phyloP scores from a whole-genome alignment of 1,140 invertebrate species.

The Theocolax elegans region DNA sequence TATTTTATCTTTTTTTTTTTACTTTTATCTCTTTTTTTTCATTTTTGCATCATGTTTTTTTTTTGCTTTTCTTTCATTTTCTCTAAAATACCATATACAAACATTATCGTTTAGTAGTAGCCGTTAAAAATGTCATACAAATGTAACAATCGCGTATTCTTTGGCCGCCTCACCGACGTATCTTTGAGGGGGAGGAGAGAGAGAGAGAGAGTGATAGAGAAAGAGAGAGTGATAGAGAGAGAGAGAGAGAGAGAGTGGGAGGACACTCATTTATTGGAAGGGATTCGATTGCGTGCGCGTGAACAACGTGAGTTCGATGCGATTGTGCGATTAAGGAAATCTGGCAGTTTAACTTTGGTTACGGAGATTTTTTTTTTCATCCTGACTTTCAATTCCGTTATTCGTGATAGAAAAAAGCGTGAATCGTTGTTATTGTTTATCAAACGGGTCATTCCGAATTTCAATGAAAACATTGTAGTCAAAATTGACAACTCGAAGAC shows the following conservation, averaged over 20 bases:
- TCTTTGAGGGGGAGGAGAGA: no score
- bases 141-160: conserved; percentile 41
- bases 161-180: conserved; percentile 28
- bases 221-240: no score
- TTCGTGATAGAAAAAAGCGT: no score
- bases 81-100: conserved; percentile 44
- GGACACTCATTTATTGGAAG: neutral
- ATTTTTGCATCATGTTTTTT: conserved; percentile 11
- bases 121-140: conserved; percentile 42
- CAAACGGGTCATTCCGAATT: no score
- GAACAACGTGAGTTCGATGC: neutral
- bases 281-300: neutral
- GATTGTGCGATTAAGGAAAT: no score
- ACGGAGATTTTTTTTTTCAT: no score
- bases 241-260: neutral
- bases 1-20: conserved; percentile 20
- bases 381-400: no score
- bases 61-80: conserved; percentile 37
- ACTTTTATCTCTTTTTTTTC: conserved; percentile 32
- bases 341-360: no score
- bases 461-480: no score
- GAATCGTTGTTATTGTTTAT: no score
- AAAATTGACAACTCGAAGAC: no score
- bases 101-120: conserved; percentile 42
- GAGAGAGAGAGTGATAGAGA: no score